Conservation (phyloP, 1,140 invertebrate genomes). For the Caenorhabditis brenneri region DNA sequence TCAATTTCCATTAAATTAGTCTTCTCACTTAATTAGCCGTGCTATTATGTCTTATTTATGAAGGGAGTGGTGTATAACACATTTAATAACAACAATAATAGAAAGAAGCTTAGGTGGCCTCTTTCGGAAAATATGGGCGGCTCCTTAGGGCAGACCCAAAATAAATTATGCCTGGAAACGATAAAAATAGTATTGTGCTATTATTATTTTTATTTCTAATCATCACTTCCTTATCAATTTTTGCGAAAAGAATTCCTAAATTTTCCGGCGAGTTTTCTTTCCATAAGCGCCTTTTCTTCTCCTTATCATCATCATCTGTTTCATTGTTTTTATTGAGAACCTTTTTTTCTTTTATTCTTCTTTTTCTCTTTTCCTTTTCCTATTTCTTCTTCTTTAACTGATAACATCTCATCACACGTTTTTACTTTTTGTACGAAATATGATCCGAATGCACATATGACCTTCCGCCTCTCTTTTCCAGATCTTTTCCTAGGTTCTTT, state of each 20-base stretch:
- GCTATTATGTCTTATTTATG: background rate
- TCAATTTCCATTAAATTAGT: background rate
- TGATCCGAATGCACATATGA: background rate
- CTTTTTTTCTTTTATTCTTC: background rate
- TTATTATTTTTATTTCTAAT: background rate
- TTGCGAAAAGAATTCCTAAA: too few species aligned
- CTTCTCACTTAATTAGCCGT: background rate
- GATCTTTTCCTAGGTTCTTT: background rate
- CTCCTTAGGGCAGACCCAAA: background rate
- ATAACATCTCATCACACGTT: too few species aligned
- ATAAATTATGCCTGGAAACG: background rate
- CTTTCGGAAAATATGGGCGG: background rate
- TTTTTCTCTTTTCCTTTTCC: background rate
- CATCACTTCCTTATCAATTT: background rate
- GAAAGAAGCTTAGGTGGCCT: background rate
- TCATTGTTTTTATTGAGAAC: background rate
- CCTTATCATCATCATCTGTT: background rate
- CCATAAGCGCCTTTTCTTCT: background rate
- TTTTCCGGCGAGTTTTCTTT: too few species aligned
- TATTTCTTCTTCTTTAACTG: background rate
- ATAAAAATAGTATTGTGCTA: background rate
- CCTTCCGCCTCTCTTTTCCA: background rate
- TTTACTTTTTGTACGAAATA: background rate
- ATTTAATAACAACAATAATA: background rate
- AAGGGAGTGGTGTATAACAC: background rate